Percentiles rank a stretch among this genome's conserved stretches.
Conservation (phyloP, 2,797 vertebrate species). For the Typhlichthys subterraneus region DNA sequence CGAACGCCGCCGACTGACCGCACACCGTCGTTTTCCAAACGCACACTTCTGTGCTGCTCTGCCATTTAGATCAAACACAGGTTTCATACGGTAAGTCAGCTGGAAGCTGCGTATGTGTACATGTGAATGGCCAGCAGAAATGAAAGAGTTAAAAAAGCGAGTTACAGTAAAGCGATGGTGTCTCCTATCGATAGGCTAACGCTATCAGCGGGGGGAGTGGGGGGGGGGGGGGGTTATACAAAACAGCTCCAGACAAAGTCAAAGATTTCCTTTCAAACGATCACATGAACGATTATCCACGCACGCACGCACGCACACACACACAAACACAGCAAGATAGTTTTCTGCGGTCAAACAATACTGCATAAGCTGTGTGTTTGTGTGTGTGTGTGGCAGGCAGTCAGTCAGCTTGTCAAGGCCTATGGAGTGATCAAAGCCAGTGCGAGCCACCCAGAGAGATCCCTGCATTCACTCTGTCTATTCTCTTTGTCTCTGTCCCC, state of each 20-base stretch:
- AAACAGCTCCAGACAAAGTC: constrained; percentile 63
- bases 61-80: no score
- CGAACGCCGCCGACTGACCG: no score
- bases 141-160: neutral
- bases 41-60: no score
- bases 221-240: constrained; percentile 52
- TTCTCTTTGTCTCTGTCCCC: constrained; percentile 21
- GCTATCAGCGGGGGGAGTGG: constrained; percentile 56
- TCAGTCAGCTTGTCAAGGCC: constrained; percentile 64
- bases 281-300: constrained; percentile 34
- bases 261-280: constrained; percentile 69
- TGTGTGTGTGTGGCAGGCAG: constrained; percentile 40
- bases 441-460: constrained; percentile 73
- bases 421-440: constrained; percentile 72
- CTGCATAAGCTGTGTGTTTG: neutral
- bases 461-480: constrained; percentile 48
- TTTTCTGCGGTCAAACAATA: no score
- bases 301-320: constrained; percentile 28
- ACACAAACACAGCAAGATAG: constrained; percentile 35
- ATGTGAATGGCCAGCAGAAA: constrained; percentile 39
- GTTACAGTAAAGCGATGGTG: constrained; percentile 39
- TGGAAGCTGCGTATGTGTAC: constrained; percentile 41
- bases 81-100: neutral
- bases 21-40: no score
- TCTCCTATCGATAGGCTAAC: constrained; percentile 51